These are phyloP conservation scores for Lynx canadensis DNA, from an alignment of 2,113 vertebrate genomes.

Conservation along the genomic window DNA sequence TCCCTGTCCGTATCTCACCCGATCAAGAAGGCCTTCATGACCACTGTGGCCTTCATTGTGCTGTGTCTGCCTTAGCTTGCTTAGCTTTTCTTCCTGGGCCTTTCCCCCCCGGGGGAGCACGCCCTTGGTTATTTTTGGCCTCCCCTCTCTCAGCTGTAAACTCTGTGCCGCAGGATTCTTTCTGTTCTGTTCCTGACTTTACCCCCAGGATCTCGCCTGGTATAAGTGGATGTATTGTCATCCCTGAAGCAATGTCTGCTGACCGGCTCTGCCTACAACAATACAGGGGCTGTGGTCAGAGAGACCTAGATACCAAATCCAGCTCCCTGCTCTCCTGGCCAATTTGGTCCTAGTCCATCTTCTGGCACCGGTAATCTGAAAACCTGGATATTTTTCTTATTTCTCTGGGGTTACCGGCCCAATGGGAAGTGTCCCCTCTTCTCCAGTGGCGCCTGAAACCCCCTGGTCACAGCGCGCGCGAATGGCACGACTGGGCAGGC, in stretches of 20 bases:
- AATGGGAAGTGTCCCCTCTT: not conserved
- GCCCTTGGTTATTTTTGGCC: not conserved
- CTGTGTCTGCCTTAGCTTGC: not conserved
- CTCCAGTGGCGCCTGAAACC: not conserved
- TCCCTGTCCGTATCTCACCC: not conserved
- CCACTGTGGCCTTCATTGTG: not conserved
- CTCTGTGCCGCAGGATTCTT: not conserved
- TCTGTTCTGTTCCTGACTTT: not conserved
- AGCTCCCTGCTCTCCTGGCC: not conserved
- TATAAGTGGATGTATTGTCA: not conserved
- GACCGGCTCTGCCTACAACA: not conserved
- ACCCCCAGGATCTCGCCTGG: not conserved
- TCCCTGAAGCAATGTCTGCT: not conserved
- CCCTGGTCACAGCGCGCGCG: not conserved
- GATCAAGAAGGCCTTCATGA: not conserved
- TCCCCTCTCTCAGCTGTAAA: not conserved
- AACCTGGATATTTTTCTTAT: not conserved
- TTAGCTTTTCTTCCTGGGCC: not conserved
- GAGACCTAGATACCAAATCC: too few species aligned
- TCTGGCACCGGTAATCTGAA: not conserved
- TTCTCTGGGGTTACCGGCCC: not conserved
- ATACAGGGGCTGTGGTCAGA: not conserved
- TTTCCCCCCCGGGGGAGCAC: rapidly evolving
- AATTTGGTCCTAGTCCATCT: not conserved
- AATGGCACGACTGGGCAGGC: not conserved